Base-by-base conservation (phyloP, 2,888 invertebrate genomes). In the Acleris emargana region DNA sequence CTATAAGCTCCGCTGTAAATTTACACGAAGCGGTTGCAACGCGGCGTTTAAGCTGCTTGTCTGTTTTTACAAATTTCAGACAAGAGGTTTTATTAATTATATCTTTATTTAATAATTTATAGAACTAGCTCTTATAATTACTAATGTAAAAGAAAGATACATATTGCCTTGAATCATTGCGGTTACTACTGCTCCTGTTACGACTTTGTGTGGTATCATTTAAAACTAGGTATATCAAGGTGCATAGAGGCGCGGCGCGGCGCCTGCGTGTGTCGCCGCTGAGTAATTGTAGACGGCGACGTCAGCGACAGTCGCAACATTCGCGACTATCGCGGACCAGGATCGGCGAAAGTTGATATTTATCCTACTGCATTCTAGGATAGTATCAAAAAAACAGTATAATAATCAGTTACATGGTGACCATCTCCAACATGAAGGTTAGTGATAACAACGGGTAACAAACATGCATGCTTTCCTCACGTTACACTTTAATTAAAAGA, bases 261-360 rank as follows among this genome's bases (percentile, higher is more conserved):
- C n/a, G n/a, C n/a, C n/a, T n/a, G 73, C 76, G 82, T 78, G 74
- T 72, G 76, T 57, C 60, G 73, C 71, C 70, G 72, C 78, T 80
- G 80, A 84, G 82, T 84, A 84, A 86, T 83, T 84, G 84, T 77
- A 76, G 72, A 64, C 72, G 71, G 57, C 72, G 72, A 1, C 2
- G n/a, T n/a, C 43, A 13, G 43, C 1, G 5, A 72, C 68, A 57
- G 64, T 49, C 45, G 59, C 25, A 17, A 58, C 68, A 57, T 62
- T 49, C 45, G 55, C 20, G n/a, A 52, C 59, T 25, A 57, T 54
- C 49, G 53, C 17, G 49, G n/a, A 28, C 20, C 32, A 20, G 7
- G 51, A 69, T 58, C n/a, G 64, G 54, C 6, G 58, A 51, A 67
- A 70, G 70, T 16, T 62, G 67, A 42, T 57, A 70, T 55, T 16